Percentiles rank a stretch among this genome's conserved stretches.
Evolutionary conservation across 2,113 vertebrate species (phyloP).

Genomic region (Pogona vitticeps): DNA sequence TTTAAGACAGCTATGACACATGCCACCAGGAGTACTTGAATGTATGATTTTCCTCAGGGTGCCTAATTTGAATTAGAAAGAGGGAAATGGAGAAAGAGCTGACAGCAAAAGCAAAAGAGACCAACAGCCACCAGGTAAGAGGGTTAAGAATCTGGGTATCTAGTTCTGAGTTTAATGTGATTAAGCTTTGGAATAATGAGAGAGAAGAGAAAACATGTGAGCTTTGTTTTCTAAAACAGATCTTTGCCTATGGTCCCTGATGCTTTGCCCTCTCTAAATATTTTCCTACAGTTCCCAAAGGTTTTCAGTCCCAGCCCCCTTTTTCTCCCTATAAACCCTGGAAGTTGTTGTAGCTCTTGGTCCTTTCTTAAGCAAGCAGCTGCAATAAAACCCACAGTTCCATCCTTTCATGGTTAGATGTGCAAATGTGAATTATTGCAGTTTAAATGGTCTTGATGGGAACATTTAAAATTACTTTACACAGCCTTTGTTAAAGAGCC

Average conservation of each 20-base stretch:
- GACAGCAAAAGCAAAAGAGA: neutral
- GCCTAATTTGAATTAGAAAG: neutral
- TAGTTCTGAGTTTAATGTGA: neutral
- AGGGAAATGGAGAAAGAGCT: neutral
- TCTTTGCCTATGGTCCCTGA: neutral
- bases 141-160: neutral
- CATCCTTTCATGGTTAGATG: conserved; percentile 68
- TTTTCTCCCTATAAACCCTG: neutral
- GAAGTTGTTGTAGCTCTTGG: conserved; percentile 12
- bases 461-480: conserved; percentile 28
- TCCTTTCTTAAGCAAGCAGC: conserved; percentile 3
- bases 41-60: neutral
- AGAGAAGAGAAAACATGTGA: conserved; percentile 5
- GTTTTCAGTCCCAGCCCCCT: neutral
- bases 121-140: neutral
- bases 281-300: neutral
- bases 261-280: neutral
- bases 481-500: conserved; percentile 14
- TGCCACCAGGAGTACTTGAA: neutral
- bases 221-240: neutral
- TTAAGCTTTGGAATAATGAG: neutral
- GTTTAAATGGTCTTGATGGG: conserved; percentile 41
- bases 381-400: conserved; percentile 59
- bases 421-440: conserved; percentile 49
- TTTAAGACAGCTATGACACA: neutral